Base-by-base conservation (phyloP, 2,113 vertebrate species). In the Oreotrochilus melanogaster region DNA sequence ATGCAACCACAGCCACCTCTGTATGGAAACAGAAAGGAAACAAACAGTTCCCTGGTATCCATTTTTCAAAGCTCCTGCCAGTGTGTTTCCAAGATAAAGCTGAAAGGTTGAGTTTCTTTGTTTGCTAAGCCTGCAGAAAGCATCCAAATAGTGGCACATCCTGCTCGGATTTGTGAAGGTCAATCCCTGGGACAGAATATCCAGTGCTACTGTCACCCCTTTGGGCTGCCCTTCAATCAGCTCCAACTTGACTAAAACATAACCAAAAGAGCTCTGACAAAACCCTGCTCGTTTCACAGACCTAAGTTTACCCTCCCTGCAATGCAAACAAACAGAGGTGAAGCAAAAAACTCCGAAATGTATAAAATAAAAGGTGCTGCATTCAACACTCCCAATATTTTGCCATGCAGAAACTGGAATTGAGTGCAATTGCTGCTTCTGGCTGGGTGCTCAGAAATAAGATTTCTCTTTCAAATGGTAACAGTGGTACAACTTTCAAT, bases 321-420 rank as follows among this genome's bases (percentile, higher is more conserved):
- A 67, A 15, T 2, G 37, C 37, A 50, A 73, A 74, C 28, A 83
- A 37, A 56, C 10, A 0, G 0, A 47, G 3, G 3, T 3, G 64
- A 76, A 65, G 47, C 19, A 33, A 62, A 66, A 67, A 33, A 12
- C 6, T 6, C 6, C 5, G 14, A 45, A 21, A 19, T 1, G 13
- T 76, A 48, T 51, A 31, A 70, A 69, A 12, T 2, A 7, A 75
- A 53, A 72, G 25, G 39, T 0, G 0, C 35, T 64, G 51, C 75
- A 33, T 60, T 62, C 69, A 73, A 35, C 30, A 50, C 51, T 39
- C 0, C 65, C 75, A 84, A 4, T 37, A 23, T 22, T 2, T 14
- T 19, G 42, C 19, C 31, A 58, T 0, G 25, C 35, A 75, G 66
- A 48, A 82, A n/a, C 48, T 51, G 70, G 67, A 6, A 53, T 31